These are phyloP conservation scores for Abramis brama DNA, from an alignment of 2,113 vertebrate species.

Conservation along the genomic window DNA sequence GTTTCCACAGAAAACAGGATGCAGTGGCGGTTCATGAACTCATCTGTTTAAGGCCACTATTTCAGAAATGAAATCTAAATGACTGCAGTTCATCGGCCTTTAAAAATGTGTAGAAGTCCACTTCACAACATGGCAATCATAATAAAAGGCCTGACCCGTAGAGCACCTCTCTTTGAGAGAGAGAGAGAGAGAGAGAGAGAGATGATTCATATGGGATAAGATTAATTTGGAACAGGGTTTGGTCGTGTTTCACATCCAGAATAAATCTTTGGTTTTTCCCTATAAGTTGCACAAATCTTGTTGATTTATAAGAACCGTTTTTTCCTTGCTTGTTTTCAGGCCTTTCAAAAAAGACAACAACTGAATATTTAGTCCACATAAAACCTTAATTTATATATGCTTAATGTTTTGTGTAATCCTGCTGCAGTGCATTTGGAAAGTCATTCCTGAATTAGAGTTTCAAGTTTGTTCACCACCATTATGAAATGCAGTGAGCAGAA, in stretches of 20 bases:
- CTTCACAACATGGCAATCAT: conserved; percentile 6
- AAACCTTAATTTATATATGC: background rate
- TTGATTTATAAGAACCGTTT: conserved; percentile 28
- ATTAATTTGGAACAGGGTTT: conserved; percentile 27
- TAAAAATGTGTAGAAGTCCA: background rate
- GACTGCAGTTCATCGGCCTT: conserved; percentile 26
- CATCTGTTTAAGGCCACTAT: conserved; percentile 21
- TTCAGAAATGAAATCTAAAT: conserved; percentile 29
- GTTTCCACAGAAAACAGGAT: conserved; percentile 10
- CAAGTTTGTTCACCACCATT: conserved; percentile 7
- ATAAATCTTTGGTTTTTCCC: conserved; percentile 26
- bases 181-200: background rate
- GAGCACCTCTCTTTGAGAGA: background rate
- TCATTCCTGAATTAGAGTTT: conserved; percentile 26
- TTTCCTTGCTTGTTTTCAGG: conserved; percentile 4
- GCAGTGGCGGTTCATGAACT: conserved; percentile 22
- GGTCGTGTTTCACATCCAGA: conserved; percentile 18
- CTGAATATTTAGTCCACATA: background rate
- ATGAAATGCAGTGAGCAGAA: conserved; percentile 13
- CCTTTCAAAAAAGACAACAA: background rate
- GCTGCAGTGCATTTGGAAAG: background rate
- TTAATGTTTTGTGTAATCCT: background rate
- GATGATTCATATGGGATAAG: background rate
- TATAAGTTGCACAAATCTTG: conserved; percentile 41
- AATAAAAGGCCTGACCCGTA: conserved; percentile 21